phyloP scores from a whole-genome alignment of 2,113 vertebrate genomes.

The Psephotus haematonotus region DNA sequence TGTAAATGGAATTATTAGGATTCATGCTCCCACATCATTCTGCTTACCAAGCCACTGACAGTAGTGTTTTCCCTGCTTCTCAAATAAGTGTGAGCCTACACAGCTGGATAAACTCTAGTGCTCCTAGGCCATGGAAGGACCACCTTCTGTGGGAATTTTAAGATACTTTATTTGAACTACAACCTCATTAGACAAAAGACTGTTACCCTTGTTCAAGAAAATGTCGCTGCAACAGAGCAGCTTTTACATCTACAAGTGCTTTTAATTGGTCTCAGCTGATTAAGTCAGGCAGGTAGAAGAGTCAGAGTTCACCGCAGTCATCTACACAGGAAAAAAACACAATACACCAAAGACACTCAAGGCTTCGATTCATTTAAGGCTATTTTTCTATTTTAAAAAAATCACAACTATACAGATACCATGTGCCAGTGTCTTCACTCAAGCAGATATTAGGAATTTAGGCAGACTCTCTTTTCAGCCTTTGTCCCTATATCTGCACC shows the following conservation, averaged over 20 bases:
- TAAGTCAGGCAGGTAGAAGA: neutral
- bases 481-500: neutral
- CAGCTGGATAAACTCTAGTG: neutral
- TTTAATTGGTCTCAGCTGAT: neutral
- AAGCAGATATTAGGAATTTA: neutral
- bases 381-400: neutral
- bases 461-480: neutral
- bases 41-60: neutral
- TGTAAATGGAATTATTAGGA: neutral
- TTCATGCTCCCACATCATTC: neutral
- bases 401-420: neutral
- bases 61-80: neutral
- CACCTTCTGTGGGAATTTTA: neutral
- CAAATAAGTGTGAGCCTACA: neutral
- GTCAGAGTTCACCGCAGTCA: neutral
- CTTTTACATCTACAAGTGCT: neutral
- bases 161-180: neutral
- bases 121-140: neutral
- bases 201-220: neutral
- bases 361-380: neutral
- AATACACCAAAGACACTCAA: neutral
- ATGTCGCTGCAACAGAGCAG: neutral
- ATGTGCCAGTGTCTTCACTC: accelerated
- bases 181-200: neutral
- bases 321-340: neutral